Conservation (phyloP, 2,113 vertebrate genomes). For the Eulemur rufifrons region DNA sequence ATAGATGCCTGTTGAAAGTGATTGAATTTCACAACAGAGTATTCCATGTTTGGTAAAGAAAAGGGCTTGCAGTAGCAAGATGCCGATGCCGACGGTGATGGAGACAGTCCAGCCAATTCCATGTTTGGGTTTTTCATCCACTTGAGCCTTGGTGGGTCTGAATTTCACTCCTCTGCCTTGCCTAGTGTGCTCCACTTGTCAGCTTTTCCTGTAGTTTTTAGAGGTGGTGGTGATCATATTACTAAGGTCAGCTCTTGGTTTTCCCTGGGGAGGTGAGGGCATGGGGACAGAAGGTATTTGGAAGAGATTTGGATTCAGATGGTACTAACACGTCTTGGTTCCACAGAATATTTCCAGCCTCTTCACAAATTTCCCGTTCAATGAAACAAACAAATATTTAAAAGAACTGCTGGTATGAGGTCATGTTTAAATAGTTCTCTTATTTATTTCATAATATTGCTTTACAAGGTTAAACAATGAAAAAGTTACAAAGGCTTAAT, state of each 20-base stretch:
- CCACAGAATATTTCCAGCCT: neutral
- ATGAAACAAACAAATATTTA: neutral
- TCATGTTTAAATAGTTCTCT: constrained; percentile 2
- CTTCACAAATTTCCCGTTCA: constrained; percentile 30
- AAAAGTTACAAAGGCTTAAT: neutral
- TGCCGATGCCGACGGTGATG: neutral
- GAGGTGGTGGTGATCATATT: neutral
- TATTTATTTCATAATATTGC: constrained; percentile 24
- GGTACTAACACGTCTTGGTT: neutral
- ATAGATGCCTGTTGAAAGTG: constrained; percentile 24
- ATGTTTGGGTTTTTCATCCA: constrained; percentile 14
- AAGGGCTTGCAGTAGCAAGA: neutral
- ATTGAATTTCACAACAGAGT: constrained; percentile 48
- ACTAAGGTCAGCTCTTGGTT: neutral
- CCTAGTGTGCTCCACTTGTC: neutral
- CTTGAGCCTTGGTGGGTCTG: neutral
- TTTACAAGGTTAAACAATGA: constrained; percentile 46
- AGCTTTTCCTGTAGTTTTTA: neutral
- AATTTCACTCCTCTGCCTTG: neutral
- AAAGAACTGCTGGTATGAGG: neutral
- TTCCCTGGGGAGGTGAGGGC: neutral
- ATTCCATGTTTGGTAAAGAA: constrained; percentile 63
- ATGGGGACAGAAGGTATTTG: neutral
- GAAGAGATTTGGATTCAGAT: neutral
- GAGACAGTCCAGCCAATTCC: neutral